Percentiles rank a stretch among this genome's conserved stretches.
phyloP scores from a whole-genome alignment of 2,113 vertebrate genomes.

The Hippocampus comes region DNA sequence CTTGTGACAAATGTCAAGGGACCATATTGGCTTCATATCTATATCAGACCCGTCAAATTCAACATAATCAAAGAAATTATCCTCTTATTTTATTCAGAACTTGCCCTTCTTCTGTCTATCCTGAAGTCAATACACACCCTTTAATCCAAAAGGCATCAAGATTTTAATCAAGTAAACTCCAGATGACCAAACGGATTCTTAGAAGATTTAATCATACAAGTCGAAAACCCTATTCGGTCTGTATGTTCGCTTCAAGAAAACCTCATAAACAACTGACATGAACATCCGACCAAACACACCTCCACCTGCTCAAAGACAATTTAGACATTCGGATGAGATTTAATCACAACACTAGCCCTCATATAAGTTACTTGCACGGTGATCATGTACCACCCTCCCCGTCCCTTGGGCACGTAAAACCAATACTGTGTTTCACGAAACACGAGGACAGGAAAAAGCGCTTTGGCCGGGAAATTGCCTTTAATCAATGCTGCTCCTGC shows the following conservation, averaged over 20 bases:
- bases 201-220: too few relatives aligned
- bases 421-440: background rate
- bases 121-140: too few relatives aligned
- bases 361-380: background rate
- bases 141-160: too few relatives aligned
- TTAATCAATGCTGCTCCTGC: constrained; percentile 16
- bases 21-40: too few relatives aligned
- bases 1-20: background rate
- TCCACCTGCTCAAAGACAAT: background rate
- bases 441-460: background rate
- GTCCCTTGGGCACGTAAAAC: background rate
- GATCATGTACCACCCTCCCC: background rate
- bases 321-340: background rate
- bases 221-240: too few relatives aligned
- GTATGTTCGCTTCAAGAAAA: too few relatives aligned
- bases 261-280: too few relatives aligned
- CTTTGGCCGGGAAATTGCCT: constrained; percentile 7
- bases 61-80: background rate
- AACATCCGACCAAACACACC: too few relatives aligned
- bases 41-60: background rate
- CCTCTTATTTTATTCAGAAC: background rate
- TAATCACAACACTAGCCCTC: background rate
- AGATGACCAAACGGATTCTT: too few relatives aligned
- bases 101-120: too few relatives aligned
- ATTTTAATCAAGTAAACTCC: too few relatives aligned